phyloP scores from a whole-genome alignment of 2,797 vertebrate species.

The Oreonectes daqikongensis region DNA sequence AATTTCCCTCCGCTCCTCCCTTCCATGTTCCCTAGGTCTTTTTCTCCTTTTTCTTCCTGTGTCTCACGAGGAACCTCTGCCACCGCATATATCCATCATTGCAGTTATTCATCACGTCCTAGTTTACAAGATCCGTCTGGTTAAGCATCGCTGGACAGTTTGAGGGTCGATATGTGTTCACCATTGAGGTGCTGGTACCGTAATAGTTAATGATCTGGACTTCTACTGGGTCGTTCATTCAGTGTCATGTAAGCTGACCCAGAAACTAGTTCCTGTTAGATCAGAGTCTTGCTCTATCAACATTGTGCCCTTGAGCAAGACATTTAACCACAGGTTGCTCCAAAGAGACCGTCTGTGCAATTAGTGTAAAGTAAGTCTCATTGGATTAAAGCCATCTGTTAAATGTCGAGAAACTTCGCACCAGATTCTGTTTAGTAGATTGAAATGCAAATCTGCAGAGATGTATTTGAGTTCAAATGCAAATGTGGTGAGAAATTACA shows the following conservation, averaged over 20 bases:
- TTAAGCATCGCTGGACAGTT: slow-evolving; percentile 19
- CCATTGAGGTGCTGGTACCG: background rate
- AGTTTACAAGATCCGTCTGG: slow-evolving; percentile 3
- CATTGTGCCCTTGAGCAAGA: slow-evolving; percentile 44
- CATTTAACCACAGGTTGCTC: slow-evolving; percentile 41
- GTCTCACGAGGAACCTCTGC: slow-evolving; percentile 16
- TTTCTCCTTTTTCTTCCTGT: slow-evolving; percentile 18
- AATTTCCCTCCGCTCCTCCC: slow-evolving; percentile 45
- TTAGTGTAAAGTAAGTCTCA: slow-evolving; percentile 26
- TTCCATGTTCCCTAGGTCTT: slow-evolving; percentile 38
- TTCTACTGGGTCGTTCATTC: slow-evolving; percentile 18
- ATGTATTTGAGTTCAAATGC: background rate
- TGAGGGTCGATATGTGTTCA: background rate
- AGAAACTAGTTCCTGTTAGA: slow-evolving; percentile 41
- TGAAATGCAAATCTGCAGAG: background rate
- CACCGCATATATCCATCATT: slow-evolving; percentile 4
- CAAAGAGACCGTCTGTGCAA: slow-evolving; percentile 35
- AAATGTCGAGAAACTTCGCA: slow-evolving; percentile 14
- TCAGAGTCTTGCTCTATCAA: slow-evolving; percentile 35
- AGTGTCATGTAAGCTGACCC: slow-evolving; percentile 32
- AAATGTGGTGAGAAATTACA: background rate
- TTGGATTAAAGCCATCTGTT: slow-evolving; percentile 27
- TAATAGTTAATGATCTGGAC: slow-evolving; percentile 36
- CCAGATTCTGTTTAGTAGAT: slow-evolving; percentile 13
- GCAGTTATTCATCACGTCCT: slow-evolving; percentile 33